These are phyloP conservation scores for Ennomos fuscantarius DNA, from an alignment of 2,888 invertebrate genomes.

Conservation along the genomic window DNA sequence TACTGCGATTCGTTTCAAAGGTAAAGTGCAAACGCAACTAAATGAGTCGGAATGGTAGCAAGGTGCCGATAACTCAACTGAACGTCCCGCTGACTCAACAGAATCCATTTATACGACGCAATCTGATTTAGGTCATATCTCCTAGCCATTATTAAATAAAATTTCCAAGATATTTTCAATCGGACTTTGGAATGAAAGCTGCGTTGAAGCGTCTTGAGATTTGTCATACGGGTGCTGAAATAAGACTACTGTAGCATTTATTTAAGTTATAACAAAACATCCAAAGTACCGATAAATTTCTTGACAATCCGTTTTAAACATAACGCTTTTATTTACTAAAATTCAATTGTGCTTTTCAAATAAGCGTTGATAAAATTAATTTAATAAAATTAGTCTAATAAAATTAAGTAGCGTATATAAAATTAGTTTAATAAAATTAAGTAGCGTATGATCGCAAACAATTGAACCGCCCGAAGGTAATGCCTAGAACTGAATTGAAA, in stretches of 20 bases:
- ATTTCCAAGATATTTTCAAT: conserved; percentile 27
- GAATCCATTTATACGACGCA: conserved; percentile 63
- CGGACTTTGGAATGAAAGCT: conserved; percentile 12
- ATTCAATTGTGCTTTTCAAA: too few relatives aligned
- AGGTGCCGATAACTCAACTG: conserved; percentile 71
- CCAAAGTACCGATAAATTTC: not conserved
- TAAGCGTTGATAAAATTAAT: too few relatives aligned
- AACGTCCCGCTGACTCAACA: conserved; percentile 60
- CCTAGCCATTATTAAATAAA: conserved; percentile 53
- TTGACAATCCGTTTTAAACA: too few relatives aligned
- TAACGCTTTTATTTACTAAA: too few relatives aligned
- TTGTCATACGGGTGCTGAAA: conserved; percentile 15
- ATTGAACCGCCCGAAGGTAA: too few relatives aligned
- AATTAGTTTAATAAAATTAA: too few relatives aligned
- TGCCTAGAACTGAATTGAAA: too few relatives aligned
- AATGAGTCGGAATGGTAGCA: conserved; percentile 68
- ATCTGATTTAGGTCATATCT: conserved; percentile 64
- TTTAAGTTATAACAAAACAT: not conserved
- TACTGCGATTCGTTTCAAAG: conserved; percentile 56
- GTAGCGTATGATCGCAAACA: too few relatives aligned
- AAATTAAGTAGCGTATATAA: too few relatives aligned
- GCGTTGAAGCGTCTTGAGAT: conserved; percentile 10
- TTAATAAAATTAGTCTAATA: too few relatives aligned
- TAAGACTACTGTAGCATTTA: not conserved
- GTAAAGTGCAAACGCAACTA: conserved; percentile 67